These are phyloP conservation scores for Leptopilina syphax DNA, from an alignment of 2,888 invertebrate species.

Conservation along the genomic window DNA sequence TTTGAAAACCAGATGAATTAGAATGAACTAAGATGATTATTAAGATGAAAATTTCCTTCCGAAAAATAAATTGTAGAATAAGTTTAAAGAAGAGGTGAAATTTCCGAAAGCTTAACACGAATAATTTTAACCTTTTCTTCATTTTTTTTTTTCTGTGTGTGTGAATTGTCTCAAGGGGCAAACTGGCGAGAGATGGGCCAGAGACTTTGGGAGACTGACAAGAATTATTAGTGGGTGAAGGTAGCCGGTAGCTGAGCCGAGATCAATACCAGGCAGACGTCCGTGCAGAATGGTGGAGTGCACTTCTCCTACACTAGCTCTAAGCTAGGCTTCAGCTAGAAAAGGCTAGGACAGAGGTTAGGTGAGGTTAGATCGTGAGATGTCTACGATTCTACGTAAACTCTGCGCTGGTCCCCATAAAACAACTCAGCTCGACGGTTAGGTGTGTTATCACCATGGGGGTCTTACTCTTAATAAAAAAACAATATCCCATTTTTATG, in stretches of 20 bases:
- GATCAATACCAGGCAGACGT: slow-evolving; percentile 77
- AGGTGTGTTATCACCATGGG: slow-evolving; percentile 32
- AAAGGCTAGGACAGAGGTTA: slow-evolving; percentile 70
- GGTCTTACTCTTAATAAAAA: slow-evolving; percentile 1
- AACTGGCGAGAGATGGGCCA: slow-evolving; percentile 53
- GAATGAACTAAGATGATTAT: too few relatives aligned
- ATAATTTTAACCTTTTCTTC: slow-evolving; percentile 16
- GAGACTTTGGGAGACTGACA: slow-evolving; percentile 76
- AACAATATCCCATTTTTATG: too few relatives aligned
- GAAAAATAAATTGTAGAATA: too few relatives aligned
- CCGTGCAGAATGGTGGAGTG: slow-evolving; percentile 74
- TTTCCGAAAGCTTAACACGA: slow-evolving; percentile 16
- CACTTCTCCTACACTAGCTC: slow-evolving; percentile 72
- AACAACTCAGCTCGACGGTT: slow-evolving; percentile 65
- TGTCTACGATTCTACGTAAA: slow-evolving; percentile 72
- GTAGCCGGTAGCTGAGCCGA: slow-evolving; percentile 76
- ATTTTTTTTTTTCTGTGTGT: neutral
- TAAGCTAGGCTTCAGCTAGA: slow-evolving; percentile 73
- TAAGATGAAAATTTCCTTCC: too few relatives aligned
- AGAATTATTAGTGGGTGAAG: slow-evolving; percentile 77
- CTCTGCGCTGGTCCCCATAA: slow-evolving; percentile 59
- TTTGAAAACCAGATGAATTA: too few relatives aligned
- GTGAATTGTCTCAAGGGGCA: slow-evolving; percentile 50
- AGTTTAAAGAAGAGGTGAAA: neutral
- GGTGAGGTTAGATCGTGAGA: slow-evolving; percentile 73